phyloP scores from a whole-genome alignment of 2,888 invertebrate species.

The Junonia oenone region DNA sequence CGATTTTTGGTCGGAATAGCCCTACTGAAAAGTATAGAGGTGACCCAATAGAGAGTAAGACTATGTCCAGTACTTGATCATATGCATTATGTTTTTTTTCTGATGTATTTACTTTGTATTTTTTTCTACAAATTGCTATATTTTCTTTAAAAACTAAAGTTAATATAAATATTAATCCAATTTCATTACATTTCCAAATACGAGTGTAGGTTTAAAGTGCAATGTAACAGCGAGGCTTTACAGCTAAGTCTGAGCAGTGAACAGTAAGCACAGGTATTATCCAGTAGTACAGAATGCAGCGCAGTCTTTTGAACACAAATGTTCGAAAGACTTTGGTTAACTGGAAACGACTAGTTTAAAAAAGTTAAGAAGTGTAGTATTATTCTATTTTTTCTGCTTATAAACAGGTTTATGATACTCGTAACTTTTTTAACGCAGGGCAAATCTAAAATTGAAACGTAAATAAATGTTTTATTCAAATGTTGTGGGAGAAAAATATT shows the following conservation, averaged over 20 bases:
- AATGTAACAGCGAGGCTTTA: neutral
- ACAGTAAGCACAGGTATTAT: slow-evolving; percentile 9
- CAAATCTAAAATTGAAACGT: too few relatives aligned
- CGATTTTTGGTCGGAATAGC: too few relatives aligned
- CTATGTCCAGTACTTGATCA: too few relatives aligned
- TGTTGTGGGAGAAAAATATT: too few relatives aligned
- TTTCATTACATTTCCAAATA: neutral
- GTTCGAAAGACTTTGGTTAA: neutral
- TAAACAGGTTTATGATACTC: too few relatives aligned
- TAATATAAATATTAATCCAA: neutral
- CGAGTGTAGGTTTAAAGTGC: neutral
- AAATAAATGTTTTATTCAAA: too few relatives aligned
- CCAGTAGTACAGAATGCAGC: slow-evolving; percentile 6
- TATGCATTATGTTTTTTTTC: too few relatives aligned
- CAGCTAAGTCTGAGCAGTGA: neutral
- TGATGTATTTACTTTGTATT: neutral
- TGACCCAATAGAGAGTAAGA: too few relatives aligned
- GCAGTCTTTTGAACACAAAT: slow-evolving; percentile 3
- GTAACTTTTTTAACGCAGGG: too few relatives aligned
- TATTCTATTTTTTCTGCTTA: too few relatives aligned
- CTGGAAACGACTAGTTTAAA: neutral
- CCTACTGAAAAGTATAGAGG: too few relatives aligned
- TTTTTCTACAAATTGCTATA: neutral
- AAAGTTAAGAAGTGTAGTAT: neutral
- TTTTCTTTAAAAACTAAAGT: too few relatives aligned